Evolutionary conservation across 2,113 vertebrate genomes (phyloP).

Genomic region (Zosterops lateralis): DNA sequence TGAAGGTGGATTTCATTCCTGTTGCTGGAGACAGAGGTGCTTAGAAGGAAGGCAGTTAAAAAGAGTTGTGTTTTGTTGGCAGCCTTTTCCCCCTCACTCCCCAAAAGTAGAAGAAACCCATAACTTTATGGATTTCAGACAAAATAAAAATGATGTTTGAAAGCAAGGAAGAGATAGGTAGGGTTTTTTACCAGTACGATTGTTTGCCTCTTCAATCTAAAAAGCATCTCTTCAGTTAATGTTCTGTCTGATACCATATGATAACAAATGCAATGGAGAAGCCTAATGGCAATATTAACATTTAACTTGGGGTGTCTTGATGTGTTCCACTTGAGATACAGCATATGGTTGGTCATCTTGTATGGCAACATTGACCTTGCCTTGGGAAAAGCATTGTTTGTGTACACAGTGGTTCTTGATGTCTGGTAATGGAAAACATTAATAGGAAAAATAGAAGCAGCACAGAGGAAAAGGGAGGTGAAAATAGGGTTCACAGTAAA

Average conservation of each 20-base stretch:
- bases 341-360: background rate
- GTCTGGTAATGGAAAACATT: background rate
- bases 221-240: background rate
- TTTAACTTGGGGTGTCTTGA: background rate
- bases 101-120: background rate
- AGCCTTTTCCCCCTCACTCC: background rate
- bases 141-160: background rate
- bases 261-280: background rate
- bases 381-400: background rate
- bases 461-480: background rate
- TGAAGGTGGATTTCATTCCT: background rate
- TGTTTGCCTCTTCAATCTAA: background rate
- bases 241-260: background rate
- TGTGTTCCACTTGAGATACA: background rate
- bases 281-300: background rate
- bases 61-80: background rate
- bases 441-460: background rate
- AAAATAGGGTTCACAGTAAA: background rate
- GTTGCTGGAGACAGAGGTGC: rapidly evolving
- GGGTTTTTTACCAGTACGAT: background rate
- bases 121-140: background rate
- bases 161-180: background rate
- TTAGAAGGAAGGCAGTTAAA: background rate
- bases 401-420: background rate
- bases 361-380: background rate